Evolutionary conservation across 2,797 vertebrate species (phyloP).

Genomic region (Meriones psammophilus): DNA sequence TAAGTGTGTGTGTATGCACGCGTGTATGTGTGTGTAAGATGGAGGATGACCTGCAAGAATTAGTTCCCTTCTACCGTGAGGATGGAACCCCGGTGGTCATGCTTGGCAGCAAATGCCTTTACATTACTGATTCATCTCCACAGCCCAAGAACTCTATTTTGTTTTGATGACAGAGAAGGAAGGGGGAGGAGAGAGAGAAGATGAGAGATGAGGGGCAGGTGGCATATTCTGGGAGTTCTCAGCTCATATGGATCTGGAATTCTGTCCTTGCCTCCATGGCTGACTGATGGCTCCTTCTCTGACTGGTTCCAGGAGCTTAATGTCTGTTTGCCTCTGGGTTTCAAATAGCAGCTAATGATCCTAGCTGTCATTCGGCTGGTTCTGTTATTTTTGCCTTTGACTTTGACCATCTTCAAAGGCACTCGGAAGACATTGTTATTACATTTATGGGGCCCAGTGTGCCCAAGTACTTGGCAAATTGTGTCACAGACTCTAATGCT

Average conservation of each 20-base stretch:
- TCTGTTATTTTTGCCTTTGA: conserved; percentile 74
- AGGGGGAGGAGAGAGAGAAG: neutral
- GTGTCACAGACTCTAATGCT: conserved; percentile 57
- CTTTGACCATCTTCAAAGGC: conserved; percentile 76
- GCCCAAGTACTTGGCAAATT: conserved; percentile 72
- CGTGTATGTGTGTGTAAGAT: neutral
- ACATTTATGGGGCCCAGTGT: conserved; percentile 45
- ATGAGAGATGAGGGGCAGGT: neutral
- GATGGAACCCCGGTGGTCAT: neutral
- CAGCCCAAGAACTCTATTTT: neutral
- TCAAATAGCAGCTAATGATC: conserved; percentile 75
- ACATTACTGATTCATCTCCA: neutral
- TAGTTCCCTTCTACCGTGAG: neutral
- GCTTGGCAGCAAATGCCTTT: neutral
- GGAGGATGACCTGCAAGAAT: neutral
- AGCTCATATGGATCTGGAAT: conserved; percentile 43
- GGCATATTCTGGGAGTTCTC: conserved; percentile 9
- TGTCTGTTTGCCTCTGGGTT: conserved; percentile 68
- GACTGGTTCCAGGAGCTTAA: conserved; percentile 57
- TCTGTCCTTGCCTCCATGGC: conserved; percentile 36
- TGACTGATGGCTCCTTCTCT: conserved; percentile 53
- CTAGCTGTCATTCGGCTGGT: conserved; percentile 55
- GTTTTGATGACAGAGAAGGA: neutral
- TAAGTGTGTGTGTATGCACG: neutral
- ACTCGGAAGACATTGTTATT: conserved; percentile 56